These are phyloP conservation scores for Aethes cnicana DNA, from an alignment of 2,888 invertebrate species.

Conservation along the genomic window DNA sequence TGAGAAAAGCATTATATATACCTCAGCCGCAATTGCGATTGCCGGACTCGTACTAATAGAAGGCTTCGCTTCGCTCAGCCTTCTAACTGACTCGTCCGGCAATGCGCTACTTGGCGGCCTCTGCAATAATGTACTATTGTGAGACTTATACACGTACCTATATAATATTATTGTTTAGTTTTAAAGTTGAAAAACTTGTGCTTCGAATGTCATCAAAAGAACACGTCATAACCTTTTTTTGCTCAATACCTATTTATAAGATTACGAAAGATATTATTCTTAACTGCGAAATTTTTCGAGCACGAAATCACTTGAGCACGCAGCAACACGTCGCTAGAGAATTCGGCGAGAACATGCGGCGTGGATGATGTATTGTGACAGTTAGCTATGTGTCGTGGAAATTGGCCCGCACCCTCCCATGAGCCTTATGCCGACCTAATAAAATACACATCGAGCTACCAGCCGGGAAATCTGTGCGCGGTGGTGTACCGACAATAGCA, in stretches of 20 bases:
- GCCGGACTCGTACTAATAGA: too few species aligned
- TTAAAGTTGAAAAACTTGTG: too few species aligned
- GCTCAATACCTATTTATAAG: constrained; percentile 37
- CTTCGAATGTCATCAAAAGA: too few species aligned
- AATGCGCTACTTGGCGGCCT: too few species aligned
- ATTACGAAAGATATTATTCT: constrained; percentile 57
- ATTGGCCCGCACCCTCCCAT: constrained; percentile 4
- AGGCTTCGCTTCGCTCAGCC: too few species aligned
- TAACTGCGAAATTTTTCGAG: constrained; percentile 45
- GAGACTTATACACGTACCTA: too few species aligned
- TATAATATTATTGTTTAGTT: too few species aligned
- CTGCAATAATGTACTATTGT: too few species aligned
- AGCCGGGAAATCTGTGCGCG: constrained; percentile 12
- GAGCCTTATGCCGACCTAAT: constrained; percentile 11
- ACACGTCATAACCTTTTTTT: too few species aligned
- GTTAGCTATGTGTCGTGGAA: constrained; percentile 24
- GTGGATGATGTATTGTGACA: constrained; percentile 30
- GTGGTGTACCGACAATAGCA: constrained; percentile 19
- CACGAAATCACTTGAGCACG: constrained; percentile 63
- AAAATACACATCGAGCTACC: constrained; percentile 9
- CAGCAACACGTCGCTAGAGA: constrained; percentile 46
- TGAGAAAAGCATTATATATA: too few species aligned
- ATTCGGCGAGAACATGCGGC: constrained; percentile 38
- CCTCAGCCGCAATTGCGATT: too few species aligned
- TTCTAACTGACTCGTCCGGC: too few species aligned